Base-by-base conservation (phyloP, 1,140 invertebrate species). In the Brachionus manjavacas region DNA sequence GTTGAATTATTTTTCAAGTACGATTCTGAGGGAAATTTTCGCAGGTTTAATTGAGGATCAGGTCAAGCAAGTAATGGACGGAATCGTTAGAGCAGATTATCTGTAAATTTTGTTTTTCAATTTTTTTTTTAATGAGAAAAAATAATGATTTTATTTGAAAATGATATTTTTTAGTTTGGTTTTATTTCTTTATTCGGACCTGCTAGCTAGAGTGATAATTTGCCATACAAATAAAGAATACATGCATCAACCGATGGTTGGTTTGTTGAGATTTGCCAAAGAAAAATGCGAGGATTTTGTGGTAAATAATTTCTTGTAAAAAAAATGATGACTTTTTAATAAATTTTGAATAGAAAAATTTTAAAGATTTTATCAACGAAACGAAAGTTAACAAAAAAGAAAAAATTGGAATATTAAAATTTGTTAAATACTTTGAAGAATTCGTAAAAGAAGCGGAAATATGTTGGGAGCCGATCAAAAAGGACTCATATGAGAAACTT, bases 401-500 rank as follows among this genome's bases (percentile, higher is more conserved):
- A 31, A 96, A 96, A 90, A 95, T 96, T 90, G 96, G 95, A 72
- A 94, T 98, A 86, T 91, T 98, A 83, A 92, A 94, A 9, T 98
- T 96, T 90, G 93, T 98, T 23, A 92, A 93, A 85, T 95, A 96
- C 90, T 95, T 98, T 90, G 95, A 93, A 88, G 60, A 83, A 6
- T 70, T 83, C 39, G 81, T 83, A 7, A 28, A 81, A 64, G 79
- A 81, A 81, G 79, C 79, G 0, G 79, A 81, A 16, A 20, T 16
- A 60, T 81, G 79, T 20, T 81, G 79, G 79, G 79, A 81, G 31
- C 79, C 79, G 60, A 81, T 81, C 7, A 81, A 68, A 81, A 60
- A 64, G n/a, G 79, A 81, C 20, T 43, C 20, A 1, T 81, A 60
- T 12, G 79, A 81, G 20, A 81, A 81, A 46, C 16, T 81, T 6